Evolutionary conservation across 2,888 invertebrate genomes (phyloP).

Genomic region (Drosophila imparisetae): DNA sequence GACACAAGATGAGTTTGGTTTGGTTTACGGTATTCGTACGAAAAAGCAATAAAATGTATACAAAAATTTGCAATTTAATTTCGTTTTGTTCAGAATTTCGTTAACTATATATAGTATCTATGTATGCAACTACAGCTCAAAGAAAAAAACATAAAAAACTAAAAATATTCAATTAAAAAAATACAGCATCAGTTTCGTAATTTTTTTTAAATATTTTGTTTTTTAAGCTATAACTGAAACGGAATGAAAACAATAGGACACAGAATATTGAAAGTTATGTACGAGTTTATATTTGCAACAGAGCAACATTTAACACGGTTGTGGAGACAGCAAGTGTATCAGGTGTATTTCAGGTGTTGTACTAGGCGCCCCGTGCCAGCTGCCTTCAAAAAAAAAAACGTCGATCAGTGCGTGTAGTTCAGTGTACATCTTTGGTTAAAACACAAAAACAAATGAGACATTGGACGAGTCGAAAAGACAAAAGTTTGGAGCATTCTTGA

Average conservation of each 20-base stretch:
- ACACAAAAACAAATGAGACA: background rate
- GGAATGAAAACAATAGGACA: conserved; percentile 16
- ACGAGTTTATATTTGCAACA: conserved; percentile 33
- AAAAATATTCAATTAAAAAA: background rate
- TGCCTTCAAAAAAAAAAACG: conserved; percentile 24
- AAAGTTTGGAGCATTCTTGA: conserved; percentile 19
- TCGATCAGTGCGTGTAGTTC: conserved; percentile 35
- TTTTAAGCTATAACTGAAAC: conserved; percentile 12
- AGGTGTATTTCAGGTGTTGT: conserved; percentile 16
- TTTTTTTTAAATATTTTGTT: conserved; percentile 4
- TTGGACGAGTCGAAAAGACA: conserved; percentile 10
- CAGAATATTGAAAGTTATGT: conserved; percentile 23
- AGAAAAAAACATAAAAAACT: conserved; percentile 24
- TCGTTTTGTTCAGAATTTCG: conserved; percentile 53
- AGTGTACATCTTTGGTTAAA: conserved; percentile 29
- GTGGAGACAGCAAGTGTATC: conserved; percentile 57
- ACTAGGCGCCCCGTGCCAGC: conserved; percentile 60
- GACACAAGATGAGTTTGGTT: conserved; percentile 56
- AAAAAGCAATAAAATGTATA: conserved; percentile 69
- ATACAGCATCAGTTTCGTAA: conserved; percentile 8
- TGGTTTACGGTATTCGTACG: conserved; percentile 48
- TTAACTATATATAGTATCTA: conserved; percentile 43
- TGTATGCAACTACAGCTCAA: conserved; percentile 57
- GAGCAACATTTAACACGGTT: conserved; percentile 63
- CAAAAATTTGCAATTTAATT: conserved; percentile 69